A percentile compares a stretch with the other conserved stretches of the same genome.
These are phyloP conservation scores for Xiphorhynchus elegans DNA, from an alignment of 2,113 vertebrate genomes.

Conservation along the genomic window DNA sequence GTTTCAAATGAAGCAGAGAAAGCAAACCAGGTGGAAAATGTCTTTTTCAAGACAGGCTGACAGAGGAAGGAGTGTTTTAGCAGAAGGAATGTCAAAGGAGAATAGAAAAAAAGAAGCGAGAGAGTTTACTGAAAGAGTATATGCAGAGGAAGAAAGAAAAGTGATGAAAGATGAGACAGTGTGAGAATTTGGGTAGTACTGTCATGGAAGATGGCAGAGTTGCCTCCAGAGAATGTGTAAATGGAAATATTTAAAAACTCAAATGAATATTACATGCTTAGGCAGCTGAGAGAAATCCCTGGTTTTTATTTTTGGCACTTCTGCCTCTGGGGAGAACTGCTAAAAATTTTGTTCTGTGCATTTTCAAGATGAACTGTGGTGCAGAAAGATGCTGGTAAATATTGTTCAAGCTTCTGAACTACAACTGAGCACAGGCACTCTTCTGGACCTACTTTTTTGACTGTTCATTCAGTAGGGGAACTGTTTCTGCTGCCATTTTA, in stretches of 20 bases:
- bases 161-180: background rate
- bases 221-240: background rate
- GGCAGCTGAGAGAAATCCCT: background rate
- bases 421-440: background rate
- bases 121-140: background rate
- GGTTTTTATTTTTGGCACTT: background rate
- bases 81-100: background rate
- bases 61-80: background rate
- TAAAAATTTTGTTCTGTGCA: background rate
- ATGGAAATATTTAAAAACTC: background rate
- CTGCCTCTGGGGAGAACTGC: background rate
- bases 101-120: background rate
- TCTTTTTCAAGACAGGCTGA: background rate
- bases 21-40: background rate
- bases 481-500: background rate
- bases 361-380: background rate
- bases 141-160: background rate
- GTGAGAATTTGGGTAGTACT: background rate
- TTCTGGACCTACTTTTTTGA: background rate
- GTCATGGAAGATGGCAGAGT: background rate
- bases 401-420: background rate
- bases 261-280: conserved; percentile 11
- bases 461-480: background rate
- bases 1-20: background rate
- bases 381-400: background rate